These are phyloP conservation scores for Brachymystax lenok DNA, from an alignment of 2,797 vertebrate genomes.

Conservation along the genomic window DNA sequence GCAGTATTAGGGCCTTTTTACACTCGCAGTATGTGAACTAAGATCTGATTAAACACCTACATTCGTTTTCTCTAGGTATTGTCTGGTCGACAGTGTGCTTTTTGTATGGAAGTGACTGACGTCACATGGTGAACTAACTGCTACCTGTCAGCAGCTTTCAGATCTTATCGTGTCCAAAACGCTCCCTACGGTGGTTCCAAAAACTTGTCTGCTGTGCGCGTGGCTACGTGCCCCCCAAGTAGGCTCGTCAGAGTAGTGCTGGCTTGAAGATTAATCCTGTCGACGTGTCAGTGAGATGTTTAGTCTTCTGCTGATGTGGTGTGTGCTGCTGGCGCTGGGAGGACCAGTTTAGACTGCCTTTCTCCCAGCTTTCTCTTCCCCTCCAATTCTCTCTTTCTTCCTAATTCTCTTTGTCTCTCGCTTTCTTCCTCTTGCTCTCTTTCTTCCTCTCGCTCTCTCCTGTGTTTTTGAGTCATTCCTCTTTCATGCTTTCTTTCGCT, in stretches of 20 bases:
- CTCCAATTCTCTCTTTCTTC: too few relatives aligned
- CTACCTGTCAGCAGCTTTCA: background rate
- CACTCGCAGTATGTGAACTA: too few relatives aligned
- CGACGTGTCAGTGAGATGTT: background rate
- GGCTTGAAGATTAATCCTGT: slow-evolving; percentile 3
- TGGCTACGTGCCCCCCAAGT: background rate
- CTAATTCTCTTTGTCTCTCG: background rate
- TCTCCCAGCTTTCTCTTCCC: background rate
- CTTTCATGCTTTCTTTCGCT: background rate
- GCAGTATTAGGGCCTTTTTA: background rate
- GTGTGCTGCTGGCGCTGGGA: background rate
- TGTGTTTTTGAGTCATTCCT: background rate
- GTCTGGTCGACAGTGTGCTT: background rate
- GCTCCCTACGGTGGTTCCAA: background rate
- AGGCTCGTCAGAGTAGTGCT: background rate
- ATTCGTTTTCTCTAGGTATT: background rate
- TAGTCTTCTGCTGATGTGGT: background rate
- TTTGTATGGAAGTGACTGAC: background rate
- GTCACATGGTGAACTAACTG: background rate
- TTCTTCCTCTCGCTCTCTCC: background rate
- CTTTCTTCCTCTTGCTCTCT: background rate
- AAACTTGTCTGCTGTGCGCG: background rate
- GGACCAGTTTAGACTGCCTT: background rate
- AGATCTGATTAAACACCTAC: too few relatives aligned
- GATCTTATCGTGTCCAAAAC: background rate